Conservation (phyloP, 92 coral and sea anemone species). For the Muricea muricata region DNA sequence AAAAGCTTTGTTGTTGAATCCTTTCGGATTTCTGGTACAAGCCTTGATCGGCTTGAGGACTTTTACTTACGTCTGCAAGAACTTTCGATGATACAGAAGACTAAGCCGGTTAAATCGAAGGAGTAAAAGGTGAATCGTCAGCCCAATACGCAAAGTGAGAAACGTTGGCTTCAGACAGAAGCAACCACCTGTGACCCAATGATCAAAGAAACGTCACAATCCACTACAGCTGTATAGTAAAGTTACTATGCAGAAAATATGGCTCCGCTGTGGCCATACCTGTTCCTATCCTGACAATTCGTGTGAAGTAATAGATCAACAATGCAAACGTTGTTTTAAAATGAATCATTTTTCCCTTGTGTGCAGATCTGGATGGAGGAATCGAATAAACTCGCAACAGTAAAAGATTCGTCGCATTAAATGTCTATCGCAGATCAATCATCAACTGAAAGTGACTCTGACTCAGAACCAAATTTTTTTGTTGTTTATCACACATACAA, state of each 20-base stretch:
- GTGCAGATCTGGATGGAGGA: background rate
- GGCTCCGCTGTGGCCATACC: background rate
- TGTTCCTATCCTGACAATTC: background rate
- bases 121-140: background rate
- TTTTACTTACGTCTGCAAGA: background rate
- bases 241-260: background rate
- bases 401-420: too few relatives aligned
- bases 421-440: too few relatives aligned
- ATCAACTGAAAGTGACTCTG: too few relatives aligned
- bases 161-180: background rate
- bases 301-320: background rate
- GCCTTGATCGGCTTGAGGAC: background rate
- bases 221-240: too few relatives aligned
- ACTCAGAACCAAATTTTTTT: background rate
- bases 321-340: too few relatives aligned
- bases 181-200: background rate
- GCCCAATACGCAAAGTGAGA: background rate
- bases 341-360: background rate
- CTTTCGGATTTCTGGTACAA: background rate
- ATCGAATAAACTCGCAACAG: background rate
- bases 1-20: conserved; percentile 10
- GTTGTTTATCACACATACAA: background rate
- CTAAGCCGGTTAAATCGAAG: background rate
- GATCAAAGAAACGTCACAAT: too few relatives aligned
- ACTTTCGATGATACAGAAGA: background rate